Conservation (phyloP, 2,888 invertebrate genomes). For the Hymenopus coronatus region DNA sequence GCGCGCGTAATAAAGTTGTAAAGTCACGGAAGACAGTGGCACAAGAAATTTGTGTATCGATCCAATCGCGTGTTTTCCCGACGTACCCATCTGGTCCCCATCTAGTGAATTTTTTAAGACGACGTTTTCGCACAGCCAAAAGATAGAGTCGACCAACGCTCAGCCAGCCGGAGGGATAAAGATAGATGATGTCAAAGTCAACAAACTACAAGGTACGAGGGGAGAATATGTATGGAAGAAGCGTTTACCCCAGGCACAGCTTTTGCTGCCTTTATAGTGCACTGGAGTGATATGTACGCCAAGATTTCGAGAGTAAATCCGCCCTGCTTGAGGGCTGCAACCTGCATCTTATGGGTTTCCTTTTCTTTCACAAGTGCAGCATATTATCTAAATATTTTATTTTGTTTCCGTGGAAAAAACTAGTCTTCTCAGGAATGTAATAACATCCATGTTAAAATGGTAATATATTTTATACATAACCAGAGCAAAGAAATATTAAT, state of each 20-base stretch:
- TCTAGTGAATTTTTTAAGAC: background rate
- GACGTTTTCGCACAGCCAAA: background rate
- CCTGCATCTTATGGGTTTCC: background rate
- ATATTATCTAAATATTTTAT: too few species aligned
- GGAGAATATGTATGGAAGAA: background rate
- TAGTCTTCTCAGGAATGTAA: too few species aligned
- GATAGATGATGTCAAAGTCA: background rate
- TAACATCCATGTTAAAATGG: too few species aligned
- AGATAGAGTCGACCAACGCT: background rate
- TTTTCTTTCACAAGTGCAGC: background rate
- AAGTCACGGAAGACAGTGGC: background rate
- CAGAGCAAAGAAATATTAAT: too few species aligned
- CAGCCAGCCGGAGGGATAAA: background rate
- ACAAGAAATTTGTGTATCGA: background rate
- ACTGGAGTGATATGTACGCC: background rate
- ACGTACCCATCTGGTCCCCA: background rate
- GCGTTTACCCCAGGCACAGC: background rate
- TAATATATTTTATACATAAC: too few species aligned
- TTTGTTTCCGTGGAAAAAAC: too few species aligned
- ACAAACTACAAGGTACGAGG: background rate
- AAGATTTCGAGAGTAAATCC: background rate
- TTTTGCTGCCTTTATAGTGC: background rate
- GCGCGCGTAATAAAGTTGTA: too few species aligned
- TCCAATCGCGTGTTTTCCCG: background rate
- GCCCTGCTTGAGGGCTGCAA: background rate